Evolutionary conservation across 2,797 vertebrate species (phyloP).

Genomic region (Dendrocincla tyrannina): DNA sequence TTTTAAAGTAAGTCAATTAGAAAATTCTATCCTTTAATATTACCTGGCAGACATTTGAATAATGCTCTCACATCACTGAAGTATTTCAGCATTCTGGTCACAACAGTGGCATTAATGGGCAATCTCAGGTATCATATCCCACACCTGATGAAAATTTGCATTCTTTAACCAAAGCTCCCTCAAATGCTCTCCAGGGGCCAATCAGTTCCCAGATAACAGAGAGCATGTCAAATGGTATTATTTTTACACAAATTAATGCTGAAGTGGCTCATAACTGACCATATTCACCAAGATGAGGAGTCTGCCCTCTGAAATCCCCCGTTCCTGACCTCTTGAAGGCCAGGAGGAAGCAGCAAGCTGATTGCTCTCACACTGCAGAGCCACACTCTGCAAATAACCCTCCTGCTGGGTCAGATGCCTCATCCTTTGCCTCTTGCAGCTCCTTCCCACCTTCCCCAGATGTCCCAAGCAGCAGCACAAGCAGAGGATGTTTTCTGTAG

Average conservation of each 20-base stretch:
- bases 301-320: not conserved
- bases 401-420: not conserved
- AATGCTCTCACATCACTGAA: not conserved
- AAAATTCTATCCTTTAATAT: not conserved
- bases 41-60: not conserved
- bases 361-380: not conserved
- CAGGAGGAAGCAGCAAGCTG: not conserved
- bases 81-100: not conserved
- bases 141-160: not conserved
- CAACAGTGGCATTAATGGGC: not conserved
- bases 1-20: not conserved
- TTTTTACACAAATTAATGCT: not conserved
- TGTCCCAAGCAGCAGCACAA: not conserved
- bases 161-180: not conserved
- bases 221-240: not conserved
- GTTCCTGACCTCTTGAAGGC: not conserved
- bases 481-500: rapidly evolving
- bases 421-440: not conserved
- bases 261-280: not conserved
- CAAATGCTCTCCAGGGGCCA: not conserved
- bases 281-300: not conserved
- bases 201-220: not conserved
- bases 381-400: not conserved
- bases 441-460: not conserved
- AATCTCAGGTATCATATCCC: not conserved